Base-by-base conservation (phyloP, 2,888 invertebrate genomes). In the Alsophila aescularia region DNA sequence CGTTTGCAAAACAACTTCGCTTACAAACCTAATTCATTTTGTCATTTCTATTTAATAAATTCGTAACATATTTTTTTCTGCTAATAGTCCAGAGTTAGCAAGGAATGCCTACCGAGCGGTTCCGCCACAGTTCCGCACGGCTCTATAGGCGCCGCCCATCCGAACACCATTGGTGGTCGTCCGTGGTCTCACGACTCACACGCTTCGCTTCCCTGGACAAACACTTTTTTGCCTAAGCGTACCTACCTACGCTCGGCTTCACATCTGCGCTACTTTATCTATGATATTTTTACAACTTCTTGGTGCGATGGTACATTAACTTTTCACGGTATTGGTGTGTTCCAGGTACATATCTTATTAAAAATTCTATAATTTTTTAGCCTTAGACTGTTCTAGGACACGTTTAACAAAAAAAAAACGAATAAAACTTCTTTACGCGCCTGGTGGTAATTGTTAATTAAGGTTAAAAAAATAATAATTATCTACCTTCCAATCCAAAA, bases 141-240 rank as follows among this genome's bases (percentile, higher is more conserved):
- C n/a, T 24, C 24, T 21, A 45, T n/a, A 27, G 52, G 53, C 51
- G 45, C 66, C 66, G 65, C 68, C 71, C 64, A 59, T 53, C 55
- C 45, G 49, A 34, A 58, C 72, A 64, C 70, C 67, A 72, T 72
- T 72, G 75, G 73, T 74, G 75, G 74, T 67, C 73, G 64, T 14
- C 24, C 8, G 31, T 16, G 36, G 31, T 21, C 47, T 29, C 14
- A 12, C 6, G 36, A 16, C 36, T 27, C 42, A 44, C 63, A 60
- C 69, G 69, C 62, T 67, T 60, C 65, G 67, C 67, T 67, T 63
- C 60, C 52, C 52, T 64, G 55, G 58, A 57, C 67, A 63, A 60
- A 66, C 66, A 67, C 59, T 65, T 69, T 66, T 59, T 60, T 66
- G 62, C 55, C 53, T 52, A 58, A 52, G 39, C 32, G 35, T 54